Base-by-base conservation (phyloP, 2,888 invertebrate genomes). In the Doris montereyensis region DNA sequence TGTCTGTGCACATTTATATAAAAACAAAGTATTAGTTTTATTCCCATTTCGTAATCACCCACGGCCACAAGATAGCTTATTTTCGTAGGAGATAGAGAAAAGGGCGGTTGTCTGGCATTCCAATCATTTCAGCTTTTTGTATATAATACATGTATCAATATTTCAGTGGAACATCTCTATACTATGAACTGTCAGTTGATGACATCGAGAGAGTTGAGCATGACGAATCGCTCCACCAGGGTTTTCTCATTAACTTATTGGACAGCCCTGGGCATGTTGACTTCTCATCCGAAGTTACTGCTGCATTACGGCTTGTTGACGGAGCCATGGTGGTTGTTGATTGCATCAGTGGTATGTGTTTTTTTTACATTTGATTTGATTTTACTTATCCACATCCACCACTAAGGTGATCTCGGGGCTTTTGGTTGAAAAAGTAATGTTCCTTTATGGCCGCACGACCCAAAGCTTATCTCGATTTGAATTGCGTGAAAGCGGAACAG, bases 241-340 rank as follows among this genome's bases (percentile, higher is more conserved):
- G n/a, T n/a, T n/a, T n/a, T n/a, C n/a, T n/a, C n/a, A n/a, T n/a
- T n/a, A n/a, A n/a, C n/a, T n/a, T n/a, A n/a, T n/a, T n/a, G n/a
- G n/a, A n/a, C n/a, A n/a, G n/a, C n/a, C 99, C 99, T 87, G 99
- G 99, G 85, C 99, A 99, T 96, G 99, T 99, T 90, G 99, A 99
- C 93, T 99, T 99, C 94, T 99, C 99, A 13, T 97, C 97, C 85
- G 99, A 99, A 93, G 99, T 99, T 87, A 99, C 99, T 78, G 99
- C 99, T 88, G 99, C 99, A 87, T 95, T 99, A 86, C 97, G 99
- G 93, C 99, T 99, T 75, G 99, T 99, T 89, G 99, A 99, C 93
- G 99, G 99, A 91, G 99, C 99, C 88, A 95, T 99, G 83, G 99
- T 99, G 77, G 99, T 99, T 73, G 99, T 99, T 17, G 99, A 99